phyloP scores from a whole-genome alignment of 2,797 vertebrate genomes.

The Aphelocoma californica region DNA sequence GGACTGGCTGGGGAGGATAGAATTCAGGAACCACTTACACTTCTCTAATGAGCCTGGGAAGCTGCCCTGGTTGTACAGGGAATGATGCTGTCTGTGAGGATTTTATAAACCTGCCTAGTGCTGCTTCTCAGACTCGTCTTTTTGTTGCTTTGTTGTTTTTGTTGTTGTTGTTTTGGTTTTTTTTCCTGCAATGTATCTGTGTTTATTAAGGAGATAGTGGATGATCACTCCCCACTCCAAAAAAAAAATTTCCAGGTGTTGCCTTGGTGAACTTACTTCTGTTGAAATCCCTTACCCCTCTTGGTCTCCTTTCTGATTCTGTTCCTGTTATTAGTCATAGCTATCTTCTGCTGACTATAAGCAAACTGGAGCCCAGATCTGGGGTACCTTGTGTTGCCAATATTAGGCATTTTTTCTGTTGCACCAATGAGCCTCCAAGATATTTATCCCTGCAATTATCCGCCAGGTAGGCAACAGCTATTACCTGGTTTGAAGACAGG shows the following conservation, averaged over 20 bases:
- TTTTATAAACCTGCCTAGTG: not conserved
- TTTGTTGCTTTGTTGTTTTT: not conserved
- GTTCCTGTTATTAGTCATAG: not conserved
- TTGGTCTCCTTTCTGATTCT: not conserved
- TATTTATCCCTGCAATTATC: conserved; percentile 24
- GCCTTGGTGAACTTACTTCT: not conserved
- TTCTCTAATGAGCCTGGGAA: not conserved
- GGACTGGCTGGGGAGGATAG: not conserved
- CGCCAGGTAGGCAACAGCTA: not conserved
- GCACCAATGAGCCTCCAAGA: not conserved
- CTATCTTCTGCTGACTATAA: not conserved
- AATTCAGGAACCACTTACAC: not conserved
- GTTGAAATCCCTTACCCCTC: not conserved
- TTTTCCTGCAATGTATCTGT: not conserved
- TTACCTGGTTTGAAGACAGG: not conserved
- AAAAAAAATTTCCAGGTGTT: not conserved
- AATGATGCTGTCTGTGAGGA: not conserved
- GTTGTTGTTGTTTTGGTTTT: not conserved
- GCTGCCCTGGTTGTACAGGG: not conserved
- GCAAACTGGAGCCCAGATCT: not conserved
- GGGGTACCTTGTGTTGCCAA: not conserved
- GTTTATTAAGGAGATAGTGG: not conserved
- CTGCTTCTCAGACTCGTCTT: not conserved
- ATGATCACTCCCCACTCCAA: not conserved
- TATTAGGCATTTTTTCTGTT: not conserved